Evolutionary conservation across 2,888 invertebrate species (phyloP).

Genomic region (Conus canariensis): DNA sequence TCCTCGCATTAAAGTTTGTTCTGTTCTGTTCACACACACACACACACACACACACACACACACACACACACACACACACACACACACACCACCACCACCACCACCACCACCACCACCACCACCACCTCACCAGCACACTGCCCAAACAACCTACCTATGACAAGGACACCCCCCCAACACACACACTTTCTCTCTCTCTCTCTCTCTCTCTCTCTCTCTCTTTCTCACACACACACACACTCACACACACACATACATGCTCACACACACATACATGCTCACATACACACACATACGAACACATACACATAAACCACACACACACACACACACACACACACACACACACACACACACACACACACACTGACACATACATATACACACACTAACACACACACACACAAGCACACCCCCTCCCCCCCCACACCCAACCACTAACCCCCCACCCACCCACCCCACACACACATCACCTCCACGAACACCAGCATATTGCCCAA

Average conservation of each 20-base stretch:
- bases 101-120: too few relatives aligned
- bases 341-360: too few relatives aligned
- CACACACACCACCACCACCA: not conserved
- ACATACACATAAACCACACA: too few relatives aligned
- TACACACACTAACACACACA: not conserved
- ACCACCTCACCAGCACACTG: not conserved
- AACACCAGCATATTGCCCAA: not conserved
- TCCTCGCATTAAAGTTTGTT: too few relatives aligned
- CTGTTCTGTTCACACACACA: too few relatives aligned
- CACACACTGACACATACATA: not conserved
- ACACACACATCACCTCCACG: not conserved
- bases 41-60: not conserved
- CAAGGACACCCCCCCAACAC: not conserved
- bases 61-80: not conserved
- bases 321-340: too few relatives aligned
- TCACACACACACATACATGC: not conserved
- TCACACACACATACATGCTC: not conserved
- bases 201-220: too few relatives aligned
- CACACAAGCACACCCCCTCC: not conserved
- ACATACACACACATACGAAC: not conserved
- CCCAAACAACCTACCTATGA: not conserved
- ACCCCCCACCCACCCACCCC: too few relatives aligned
- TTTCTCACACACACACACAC: not conserved
- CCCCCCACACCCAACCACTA: not conserved
- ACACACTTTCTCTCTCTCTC: too few relatives aligned